Evolutionary conservation across 1,140 invertebrate species (phyloP), one percentile per base, ranked within the genome.

Genomic region (Tetramorium parvispinum): DNA sequence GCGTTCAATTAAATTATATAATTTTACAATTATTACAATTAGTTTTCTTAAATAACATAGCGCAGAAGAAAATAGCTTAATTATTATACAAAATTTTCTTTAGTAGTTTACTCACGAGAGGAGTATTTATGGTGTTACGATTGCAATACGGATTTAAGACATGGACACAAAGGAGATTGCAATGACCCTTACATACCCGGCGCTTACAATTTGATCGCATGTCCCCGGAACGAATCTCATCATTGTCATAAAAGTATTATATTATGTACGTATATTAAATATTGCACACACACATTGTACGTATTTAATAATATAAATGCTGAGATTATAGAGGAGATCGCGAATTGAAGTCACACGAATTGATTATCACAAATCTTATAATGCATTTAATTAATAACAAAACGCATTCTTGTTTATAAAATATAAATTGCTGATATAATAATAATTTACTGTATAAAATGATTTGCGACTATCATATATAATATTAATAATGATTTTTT

Each of bases 101-200:
- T 43, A 55, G 55, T 85, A 87, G 87, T 83, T 37, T n/a, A 59
- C 40, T 59, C 85, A 8, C 85, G 21, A 51, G 65, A 88, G 49
- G 89, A 85, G 0, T 53, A 86, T 27, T 85, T 94, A 21, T 93
- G 91, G 92, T 94, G 94, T 78, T 94, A 94, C 49, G 63, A 92
- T 10, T 94, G 94, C 63, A 94, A 94, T 37, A 90, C 91, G 0
- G 77, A 93, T 86, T 61, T 93, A 49, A 89, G 55, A 40, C 78
- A 75, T 10, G 87, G 90, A 0, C 89, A 91, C 13, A 91, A 89
- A 21, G 66, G 70, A 24, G 92, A 92, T 21, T 94, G 94, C 87
- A 94, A 94, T 68, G 94, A 94, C 73, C 94, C 94, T 66, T 94
- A 92, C 85, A 51, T 73, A 5, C 85, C 91, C 7, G 73, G 75